A percentile compares a stretch with the other conserved stretches of the same genome.
These are phyloP conservation scores for Selene dorsalis DNA, from an alignment of 2,797 vertebrate species.

Conservation along the genomic window DNA sequence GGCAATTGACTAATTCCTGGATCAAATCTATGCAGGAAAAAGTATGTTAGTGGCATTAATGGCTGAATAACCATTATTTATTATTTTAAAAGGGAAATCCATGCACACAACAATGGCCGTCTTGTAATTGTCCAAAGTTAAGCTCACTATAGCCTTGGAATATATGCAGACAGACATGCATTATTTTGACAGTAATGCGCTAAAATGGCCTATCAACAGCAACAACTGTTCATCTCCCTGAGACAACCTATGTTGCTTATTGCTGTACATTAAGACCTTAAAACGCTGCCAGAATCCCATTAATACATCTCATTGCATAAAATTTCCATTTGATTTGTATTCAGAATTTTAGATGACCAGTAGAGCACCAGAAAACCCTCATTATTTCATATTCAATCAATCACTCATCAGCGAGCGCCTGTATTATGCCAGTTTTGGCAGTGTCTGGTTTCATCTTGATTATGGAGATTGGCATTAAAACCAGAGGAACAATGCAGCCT, in stretches of 20 bases:
- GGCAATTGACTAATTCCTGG: constrained; percentile 10
- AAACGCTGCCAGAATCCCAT: constrained; percentile 81
- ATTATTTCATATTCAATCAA: constrained; percentile 91
- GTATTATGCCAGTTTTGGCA: constrained; percentile 74
- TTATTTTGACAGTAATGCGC: constrained; percentile 89
- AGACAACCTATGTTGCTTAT: constrained; percentile 84
- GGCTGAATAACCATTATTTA: constrained; percentile 57
- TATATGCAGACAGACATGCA: constrained; percentile 83
- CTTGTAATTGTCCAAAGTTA: constrained; percentile 78
- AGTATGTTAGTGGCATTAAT: constrained; percentile 51
- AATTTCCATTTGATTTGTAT: constrained; percentile 89
- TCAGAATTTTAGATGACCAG: constrained; percentile 88
- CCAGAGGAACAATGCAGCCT: constrained; percentile 75
- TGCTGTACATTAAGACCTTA: constrained; percentile 87
- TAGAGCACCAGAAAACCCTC: constrained; percentile 83
- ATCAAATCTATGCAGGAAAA: constrained; percentile 35
- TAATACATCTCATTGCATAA: constrained; percentile 89
- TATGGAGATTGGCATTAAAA: constrained; percentile 88
- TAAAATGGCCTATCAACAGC: constrained; percentile 86
- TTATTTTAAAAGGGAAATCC: constrained; percentile 58
- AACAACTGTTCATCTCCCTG: constrained; percentile 83
- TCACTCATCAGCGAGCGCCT: constrained; percentile 83
- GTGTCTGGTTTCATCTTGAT: constrained; percentile 85
- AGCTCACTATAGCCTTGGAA: constrained; percentile 68
- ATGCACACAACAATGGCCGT: constrained; percentile 44